Base-by-base conservation (phyloP, 2,797 vertebrate species). In the Ctenopoma kingsleyae region DNA sequence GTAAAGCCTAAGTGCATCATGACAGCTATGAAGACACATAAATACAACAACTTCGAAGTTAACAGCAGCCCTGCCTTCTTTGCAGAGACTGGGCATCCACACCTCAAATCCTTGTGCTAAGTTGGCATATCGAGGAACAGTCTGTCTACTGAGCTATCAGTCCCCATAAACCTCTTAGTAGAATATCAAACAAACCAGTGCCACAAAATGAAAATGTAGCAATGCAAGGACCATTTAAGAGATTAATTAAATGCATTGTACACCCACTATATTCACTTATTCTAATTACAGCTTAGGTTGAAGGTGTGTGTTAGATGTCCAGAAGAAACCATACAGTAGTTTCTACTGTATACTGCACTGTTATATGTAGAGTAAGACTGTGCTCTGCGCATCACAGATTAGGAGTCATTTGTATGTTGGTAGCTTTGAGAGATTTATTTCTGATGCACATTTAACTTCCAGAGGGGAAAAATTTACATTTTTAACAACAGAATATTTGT, bases 331-430 rank as follows among this genome's bases (percentile, higher is more conserved):
- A n/a, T 27, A 10, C 40, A 43, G 0, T 51, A 30, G 10, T 16
- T 51, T 54, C 30, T 70, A 38, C 38, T 40, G 38, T 40, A 15
- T 47, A 50, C 51, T 52, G 36, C 40, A 46, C 17, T 22, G n/a
- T 20, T 48, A 12, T 38, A 43, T n/a, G 25, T 36, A 20, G 35
- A 56, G n/a, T 52, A 43, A 59, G 40, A 30, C 2, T 35, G 17
- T 17, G 10, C 44, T n/a, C 22, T 43, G 41, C 6, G 23, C 22
- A 19, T 30, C 19, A 15, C 49, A 36, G 41, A 58, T 20, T 16
- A 50, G 22, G 13, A 50, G 17, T 27, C 12, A 19, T 8, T 1
- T 59, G 8, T 55, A n/a, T 59, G 4, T 9, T 38, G 40, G 27
- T 35, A 4, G 44, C 2, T 51, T n/a, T 51, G 4, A 46, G 23